phyloP scores from a whole-genome alignment of 2,888 invertebrate genomes.

The Brachynemurus nebulosus region DNA sequence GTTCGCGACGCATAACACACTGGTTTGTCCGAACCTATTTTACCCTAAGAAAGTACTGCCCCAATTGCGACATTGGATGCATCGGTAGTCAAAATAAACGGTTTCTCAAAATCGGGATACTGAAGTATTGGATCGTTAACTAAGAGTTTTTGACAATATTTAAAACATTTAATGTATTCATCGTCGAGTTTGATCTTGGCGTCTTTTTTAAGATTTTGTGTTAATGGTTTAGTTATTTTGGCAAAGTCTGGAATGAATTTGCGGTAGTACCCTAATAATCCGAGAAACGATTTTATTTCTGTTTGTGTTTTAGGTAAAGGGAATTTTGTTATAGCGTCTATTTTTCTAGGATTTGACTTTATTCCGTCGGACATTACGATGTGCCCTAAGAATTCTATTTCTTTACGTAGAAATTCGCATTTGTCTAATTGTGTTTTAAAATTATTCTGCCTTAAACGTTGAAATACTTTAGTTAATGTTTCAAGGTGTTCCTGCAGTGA shows the following conservation, averaged over 20 bases:
- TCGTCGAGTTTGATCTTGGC: neutral
- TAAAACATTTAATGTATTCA: neutral
- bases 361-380: constrained; percentile 25
- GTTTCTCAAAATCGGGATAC: constrained; percentile 5
- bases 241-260: constrained; percentile 22
- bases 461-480: constrained; percentile 22
- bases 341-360: constrained; percentile 25
- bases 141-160: neutral
- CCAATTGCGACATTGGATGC: constrained; percentile 1
- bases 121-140: neutral
- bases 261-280: constrained; percentile 23
- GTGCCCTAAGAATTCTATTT: constrained; percentile 28
- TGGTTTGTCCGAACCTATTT: neutral
- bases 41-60: constrained; percentile 2
- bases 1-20: constrained; percentile 2
- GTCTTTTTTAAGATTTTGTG: constrained; percentile 3
- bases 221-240: constrained; percentile 5
- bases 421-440: constrained; percentile 25
- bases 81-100: constrained; percentile 4
- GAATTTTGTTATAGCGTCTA: constrained; percentile 19
- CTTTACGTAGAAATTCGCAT: constrained; percentile 22
- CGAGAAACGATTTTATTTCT: constrained; percentile 23
- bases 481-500: constrained; percentile 22
- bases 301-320: constrained; percentile 22
- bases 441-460: constrained; percentile 17